Evolutionary conservation across 2,797 vertebrate genomes (phyloP).

Genomic region (Microctenopoma steveboyesi): DNA sequence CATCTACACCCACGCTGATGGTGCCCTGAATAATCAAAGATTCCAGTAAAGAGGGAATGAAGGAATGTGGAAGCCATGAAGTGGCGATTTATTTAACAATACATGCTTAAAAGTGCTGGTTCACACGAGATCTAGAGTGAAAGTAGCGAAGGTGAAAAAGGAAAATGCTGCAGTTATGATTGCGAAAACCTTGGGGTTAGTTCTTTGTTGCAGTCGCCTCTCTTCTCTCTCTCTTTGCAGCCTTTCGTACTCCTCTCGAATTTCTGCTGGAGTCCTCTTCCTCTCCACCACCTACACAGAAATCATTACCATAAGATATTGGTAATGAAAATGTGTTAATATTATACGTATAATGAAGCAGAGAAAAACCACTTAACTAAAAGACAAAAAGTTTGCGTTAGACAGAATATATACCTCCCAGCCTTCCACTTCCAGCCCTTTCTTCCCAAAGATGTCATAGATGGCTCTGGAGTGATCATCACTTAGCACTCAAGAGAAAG

Average conservation of each 20-base stretch:
- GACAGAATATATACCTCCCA: conserved; percentile 90
- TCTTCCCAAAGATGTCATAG: conserved; percentile 98
- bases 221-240: conserved; percentile 95
- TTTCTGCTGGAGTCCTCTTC: conserved; percentile 93
- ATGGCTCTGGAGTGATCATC: conserved; percentile 96
- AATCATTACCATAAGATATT: conserved; percentile 11
- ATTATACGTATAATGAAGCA: background rate
- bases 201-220: conserved; percentile 94
- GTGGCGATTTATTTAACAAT: background rate
- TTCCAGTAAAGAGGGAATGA: conserved; percentile 11
- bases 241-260: conserved; percentile 95
- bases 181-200: conserved; percentile 93
- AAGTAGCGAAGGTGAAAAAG: conserved; percentile 11
- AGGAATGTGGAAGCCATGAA: conserved; percentile 8
- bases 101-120: background rate
- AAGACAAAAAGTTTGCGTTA: background rate
- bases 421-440: conserved; percentile 97
- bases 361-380: conserved; percentile 1
- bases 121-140: conserved; percentile 1
- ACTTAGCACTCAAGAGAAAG: conserved; percentile 87
- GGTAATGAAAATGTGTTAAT: conserved; percentile 5
- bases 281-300: conserved; percentile 91
- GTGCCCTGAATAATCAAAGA: conserved; percentile 86
- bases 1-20: conserved; percentile 96
- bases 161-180: conserved; percentile 1